These are phyloP conservation scores for Cetonia aurata DNA, from an alignment of 2,888 invertebrate species.

Conservation along the genomic window DNA sequence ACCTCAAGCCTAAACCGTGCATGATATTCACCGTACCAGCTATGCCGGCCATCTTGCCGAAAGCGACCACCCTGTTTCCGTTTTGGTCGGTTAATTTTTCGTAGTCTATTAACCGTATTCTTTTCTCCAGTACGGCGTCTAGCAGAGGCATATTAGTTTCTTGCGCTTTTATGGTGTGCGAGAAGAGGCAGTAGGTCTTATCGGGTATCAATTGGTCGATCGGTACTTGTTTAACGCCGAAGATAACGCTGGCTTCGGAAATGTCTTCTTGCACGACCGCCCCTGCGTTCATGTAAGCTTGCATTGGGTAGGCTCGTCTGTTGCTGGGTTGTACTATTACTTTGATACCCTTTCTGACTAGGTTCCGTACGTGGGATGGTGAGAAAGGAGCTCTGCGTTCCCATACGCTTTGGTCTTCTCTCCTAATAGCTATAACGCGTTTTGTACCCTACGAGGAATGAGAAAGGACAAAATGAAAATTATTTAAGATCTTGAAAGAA, in stretches of 20 bases:
- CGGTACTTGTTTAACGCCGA: constrained; percentile 97
- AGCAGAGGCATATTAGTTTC: constrained; percentile 97
- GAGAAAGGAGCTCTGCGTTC: constrained; percentile 95
- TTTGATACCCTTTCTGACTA: constrained; percentile 89
- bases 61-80: constrained; percentile 91
- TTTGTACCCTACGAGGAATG: constrained; percentile 53
- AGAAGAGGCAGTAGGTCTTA: constrained; percentile 99
- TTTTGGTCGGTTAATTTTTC: constrained; percentile 93
- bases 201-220: constrained; percentile 92
- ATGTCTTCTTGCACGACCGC: constrained; percentile 96
- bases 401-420: constrained; percentile 97
- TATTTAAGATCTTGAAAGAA: not conserved
- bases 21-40: constrained; percentile 99
- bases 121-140: constrained; percentile 95
- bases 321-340: constrained; percentile 99
- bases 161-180: constrained; percentile 99
- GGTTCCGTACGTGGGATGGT: constrained; percentile 89
- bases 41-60: constrained; percentile 98
- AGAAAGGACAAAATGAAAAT: constrained; percentile 3
- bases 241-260: constrained; percentile 94
- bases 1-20: constrained; percentile 94
- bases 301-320: constrained; percentile 96
- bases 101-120: constrained; percentile 96
- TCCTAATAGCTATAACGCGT: constrained; percentile 85
- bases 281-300: constrained; percentile 93